Base-by-base conservation (phyloP, 2,113 vertebrate genomes). In the Saccopteryx leptura region DNA sequence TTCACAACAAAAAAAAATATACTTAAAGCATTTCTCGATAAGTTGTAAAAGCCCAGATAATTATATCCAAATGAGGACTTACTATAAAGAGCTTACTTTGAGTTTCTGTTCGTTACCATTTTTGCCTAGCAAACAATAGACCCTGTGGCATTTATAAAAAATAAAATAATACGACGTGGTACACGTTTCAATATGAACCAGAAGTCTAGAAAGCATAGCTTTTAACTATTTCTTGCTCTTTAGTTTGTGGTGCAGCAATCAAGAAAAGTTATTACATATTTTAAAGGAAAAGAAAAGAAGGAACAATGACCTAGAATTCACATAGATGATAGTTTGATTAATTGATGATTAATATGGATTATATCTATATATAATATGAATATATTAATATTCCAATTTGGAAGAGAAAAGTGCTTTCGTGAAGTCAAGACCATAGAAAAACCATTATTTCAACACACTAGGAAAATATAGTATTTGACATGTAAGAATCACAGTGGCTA, bases 231-330 rank as follows among this genome's bases (percentile, higher is more conserved):
- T 85, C 5, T 65, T 85, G 28, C 39, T 65, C 68, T 90, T 66
- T 61, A 65, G 65, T n/a, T 69, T 85, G 69, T 79, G 60, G 65
- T 10, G 60, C 24, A 65, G 33, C 39, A 69, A 54, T 95, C 61
- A 52, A 19, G 13, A 84, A 93, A 85, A 28, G 1, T 12, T 56
- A 48, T 13, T 76, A 31, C 48, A 28, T 93, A 58, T 58, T 88
- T 93, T 93, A 91, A 60, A 93, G n/a, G 81, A 74, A 94, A 94
- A 92, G 31, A 76, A 94, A 39, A 71, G 6, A 81, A 7, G 15
- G 1, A 82, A 33, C 2, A 52, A 66, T 65, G 91, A 90, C 2
- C 7, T 60, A 65, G 14, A 91, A 52, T 58, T 72, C 17, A 65
- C 9, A 52, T 76, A 60, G 58, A 48, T 63, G 54, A 63, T 66